These are phyloP conservation scores for Dryobates pubescens DNA, from an alignment of 2,797 vertebrate species.

Conservation along the genomic window DNA sequence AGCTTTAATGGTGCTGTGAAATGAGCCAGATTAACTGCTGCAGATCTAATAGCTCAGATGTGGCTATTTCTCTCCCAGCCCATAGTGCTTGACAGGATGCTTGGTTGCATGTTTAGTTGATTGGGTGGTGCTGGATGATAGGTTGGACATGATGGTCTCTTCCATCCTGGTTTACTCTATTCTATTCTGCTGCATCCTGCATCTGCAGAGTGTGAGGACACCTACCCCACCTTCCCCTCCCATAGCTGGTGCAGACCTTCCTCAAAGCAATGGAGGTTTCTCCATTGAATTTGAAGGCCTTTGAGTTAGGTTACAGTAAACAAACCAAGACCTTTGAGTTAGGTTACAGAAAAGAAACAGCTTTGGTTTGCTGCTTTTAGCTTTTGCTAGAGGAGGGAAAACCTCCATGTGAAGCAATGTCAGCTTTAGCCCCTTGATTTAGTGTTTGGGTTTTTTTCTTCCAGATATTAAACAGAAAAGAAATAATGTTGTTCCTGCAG, in stretches of 20 bases:
- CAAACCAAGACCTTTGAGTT: neutral
- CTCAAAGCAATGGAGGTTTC: neutral
- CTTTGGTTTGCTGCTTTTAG: neutral
- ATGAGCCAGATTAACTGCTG: neutral
- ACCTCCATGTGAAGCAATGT: neutral
- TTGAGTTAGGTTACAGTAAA: neutral
- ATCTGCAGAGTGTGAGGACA: neutral
- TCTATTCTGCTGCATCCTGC: neutral
- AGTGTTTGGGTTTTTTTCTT: neutral
- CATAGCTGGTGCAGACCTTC: rapidly evolving
- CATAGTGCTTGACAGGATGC: too few relatives aligned
- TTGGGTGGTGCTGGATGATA: too few relatives aligned
- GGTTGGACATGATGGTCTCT: too few relatives aligned
- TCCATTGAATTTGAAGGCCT: neutral
- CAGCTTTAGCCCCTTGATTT: neutral
- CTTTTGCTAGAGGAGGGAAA: neutral
- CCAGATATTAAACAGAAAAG: neutral
- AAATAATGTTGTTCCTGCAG: neutral
- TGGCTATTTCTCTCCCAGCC: neutral
- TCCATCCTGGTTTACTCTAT: too few relatives aligned
- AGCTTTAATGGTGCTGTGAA: neutral
- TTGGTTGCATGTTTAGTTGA: too few relatives aligned
- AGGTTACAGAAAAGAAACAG: neutral
- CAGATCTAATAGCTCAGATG: neutral
- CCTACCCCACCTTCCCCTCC: too few relatives aligned